Conservation (phyloP, 2,888 invertebrate genomes). For the Tetramorium bicarinatum region DNA sequence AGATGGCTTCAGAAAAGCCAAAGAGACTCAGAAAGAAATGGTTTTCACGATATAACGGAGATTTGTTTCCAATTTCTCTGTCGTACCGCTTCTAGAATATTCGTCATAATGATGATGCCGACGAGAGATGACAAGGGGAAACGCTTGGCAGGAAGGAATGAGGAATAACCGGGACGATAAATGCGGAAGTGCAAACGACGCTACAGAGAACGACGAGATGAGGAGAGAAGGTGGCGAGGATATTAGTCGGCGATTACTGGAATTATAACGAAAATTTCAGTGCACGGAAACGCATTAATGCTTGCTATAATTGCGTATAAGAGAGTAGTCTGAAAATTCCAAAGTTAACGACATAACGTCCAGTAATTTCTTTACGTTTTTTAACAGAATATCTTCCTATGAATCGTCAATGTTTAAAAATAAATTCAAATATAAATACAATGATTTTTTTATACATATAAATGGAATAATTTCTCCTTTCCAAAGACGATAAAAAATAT, state of each 20-base stretch:
- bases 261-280: conserved; percentile 25
- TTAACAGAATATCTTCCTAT: not conserved
- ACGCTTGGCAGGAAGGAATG: not conserved
- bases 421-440: not conserved
- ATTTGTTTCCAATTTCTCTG: conserved; percentile 14
- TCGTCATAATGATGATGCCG: conserved; percentile 11
- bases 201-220: not conserved
- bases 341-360: not conserved
- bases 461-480: not conserved
- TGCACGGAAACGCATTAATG: not conserved
- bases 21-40: conserved; percentile 21
- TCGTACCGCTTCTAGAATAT: not conserved
- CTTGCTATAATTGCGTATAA: too few species aligned
- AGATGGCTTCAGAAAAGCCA: not conserved
- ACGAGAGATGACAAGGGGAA: not conserved
- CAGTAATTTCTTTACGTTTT: not conserved
- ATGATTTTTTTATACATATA: not conserved
- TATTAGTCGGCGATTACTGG: conserved; percentile 21
- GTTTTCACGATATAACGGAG: conserved; percentile 1
- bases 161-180: conserved; percentile 27
- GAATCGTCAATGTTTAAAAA: not conserved
- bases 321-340: not conserved
- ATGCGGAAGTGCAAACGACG: conserved; percentile 33
- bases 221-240: not conserved
- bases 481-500: not conserved